Percentiles rank a stretch among this genome's conserved stretches.
Evolutionary conservation across 2,797 vertebrate genomes (phyloP).

Genomic region (Chiloscyllium punctatum): DNA sequence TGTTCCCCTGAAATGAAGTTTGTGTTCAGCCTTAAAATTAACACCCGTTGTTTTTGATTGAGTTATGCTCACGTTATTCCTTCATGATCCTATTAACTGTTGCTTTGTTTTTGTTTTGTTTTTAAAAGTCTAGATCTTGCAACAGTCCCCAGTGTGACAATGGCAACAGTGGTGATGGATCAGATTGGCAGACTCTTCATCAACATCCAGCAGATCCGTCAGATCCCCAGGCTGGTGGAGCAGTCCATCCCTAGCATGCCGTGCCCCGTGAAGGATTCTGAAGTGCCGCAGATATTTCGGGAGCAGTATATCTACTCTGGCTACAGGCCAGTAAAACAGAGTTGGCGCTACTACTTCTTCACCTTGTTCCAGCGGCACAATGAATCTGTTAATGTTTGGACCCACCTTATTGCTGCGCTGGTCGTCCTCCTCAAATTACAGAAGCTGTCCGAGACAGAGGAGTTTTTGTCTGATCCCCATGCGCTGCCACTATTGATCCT

Average conservation of each 20-base stretch:
- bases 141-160: constrained; percentile 49
- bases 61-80: neutral
- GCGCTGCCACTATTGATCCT: constrained; percentile 83
- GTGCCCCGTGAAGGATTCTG: constrained; percentile 70
- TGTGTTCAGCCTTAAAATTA: neutral
- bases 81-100: neutral
- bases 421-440: constrained; percentile 75
- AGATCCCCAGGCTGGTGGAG: constrained; percentile 68
- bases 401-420: constrained; percentile 76
- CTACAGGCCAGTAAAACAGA: constrained; percentile 75
- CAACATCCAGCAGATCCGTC: constrained; percentile 64
- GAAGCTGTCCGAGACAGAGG: constrained; percentile 67
- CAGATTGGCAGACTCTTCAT: constrained; percentile 79
- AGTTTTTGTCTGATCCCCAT: constrained; percentile 78
- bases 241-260: constrained; percentile 64
- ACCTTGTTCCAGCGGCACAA: constrained; percentile 91
- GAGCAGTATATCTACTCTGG: constrained; percentile 81
- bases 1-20: neutral
- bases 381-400: constrained; percentile 86
- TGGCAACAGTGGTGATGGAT: constrained; percentile 77
- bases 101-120: neutral
- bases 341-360: constrained; percentile 85
- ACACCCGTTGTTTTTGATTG: neutral
- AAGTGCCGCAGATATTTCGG: constrained; percentile 81
- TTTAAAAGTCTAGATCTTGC: neutral